Evolutionary conservation across 2,888 invertebrate species (phyloP).

Genomic region (Orthosia incerta): DNA sequence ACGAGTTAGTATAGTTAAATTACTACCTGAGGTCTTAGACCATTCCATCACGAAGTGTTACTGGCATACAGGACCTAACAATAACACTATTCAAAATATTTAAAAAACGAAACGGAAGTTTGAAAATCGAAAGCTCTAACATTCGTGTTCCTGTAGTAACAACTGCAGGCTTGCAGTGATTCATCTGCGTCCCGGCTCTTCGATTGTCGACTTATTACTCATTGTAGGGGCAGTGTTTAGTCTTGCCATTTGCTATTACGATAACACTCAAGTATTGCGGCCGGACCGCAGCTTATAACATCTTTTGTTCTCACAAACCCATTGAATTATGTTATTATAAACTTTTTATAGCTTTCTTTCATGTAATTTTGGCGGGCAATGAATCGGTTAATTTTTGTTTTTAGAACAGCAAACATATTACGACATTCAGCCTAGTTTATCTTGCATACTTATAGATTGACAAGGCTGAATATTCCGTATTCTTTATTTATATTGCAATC

Average conservation of each 20-base stretch:
- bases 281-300: conserved; percentile 52
- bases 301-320: conserved; percentile 64
- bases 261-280: conserved; percentile 56
- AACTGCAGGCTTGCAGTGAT: conserved; percentile 53
- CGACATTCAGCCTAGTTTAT: conserved; percentile 54
- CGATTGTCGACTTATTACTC: conserved; percentile 66
- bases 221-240: conserved; percentile 68
- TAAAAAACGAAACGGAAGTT: conserved; percentile 43
- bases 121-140: conserved; percentile 11
- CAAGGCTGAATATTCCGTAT: conserved; percentile 39
- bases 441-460: conserved; percentile 32
- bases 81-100: conserved; percentile 34
- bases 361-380: conserved; percentile 51
- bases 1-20: conserved; percentile 12
- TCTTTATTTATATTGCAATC: conserved; percentile 46
- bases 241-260: conserved; percentile 61
- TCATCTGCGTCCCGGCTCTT: conserved; percentile 57
- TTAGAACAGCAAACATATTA: conserved; percentile 46
- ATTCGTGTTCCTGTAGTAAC: conserved; percentile 55
- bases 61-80: conserved; percentile 20
- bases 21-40: conserved; percentile 20
- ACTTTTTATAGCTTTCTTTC: conserved; percentile 53
- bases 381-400: conserved; percentile 40
- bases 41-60: conserved; percentile 22
- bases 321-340: conserved; percentile 51